phyloP scores from a whole-genome alignment of 2,888 invertebrate species.

The Hydriomena furcata region DNA sequence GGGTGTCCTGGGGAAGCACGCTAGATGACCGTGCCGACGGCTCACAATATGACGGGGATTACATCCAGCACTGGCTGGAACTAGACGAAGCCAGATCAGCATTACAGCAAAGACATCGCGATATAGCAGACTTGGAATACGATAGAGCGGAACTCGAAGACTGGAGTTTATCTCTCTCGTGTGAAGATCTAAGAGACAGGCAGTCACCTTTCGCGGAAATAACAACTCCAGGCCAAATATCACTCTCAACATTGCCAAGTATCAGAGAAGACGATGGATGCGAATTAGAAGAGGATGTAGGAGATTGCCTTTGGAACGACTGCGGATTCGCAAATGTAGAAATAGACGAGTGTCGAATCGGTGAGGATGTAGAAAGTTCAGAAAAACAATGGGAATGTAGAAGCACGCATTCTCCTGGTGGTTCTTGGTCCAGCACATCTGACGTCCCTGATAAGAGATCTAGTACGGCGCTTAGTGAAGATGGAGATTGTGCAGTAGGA shows the following conservation, averaged over 20 bases:
- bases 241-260: conserved; percentile 86
- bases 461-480: conserved; percentile 87
- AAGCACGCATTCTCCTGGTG: conserved; percentile 83
- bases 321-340: conserved; percentile 88
- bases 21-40: conserved; percentile 83
- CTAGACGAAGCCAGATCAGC: conserved; percentile 88
- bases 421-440: conserved; percentile 84
- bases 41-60: conserved; percentile 87
- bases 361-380: conserved; percentile 69
- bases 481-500: conserved; percentile 87
- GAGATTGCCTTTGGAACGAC: conserved; percentile 89
- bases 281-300: conserved; percentile 89
- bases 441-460: conserved; percentile 87
- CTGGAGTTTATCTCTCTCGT: conserved; percentile 90
- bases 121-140: conserved; percentile 88
- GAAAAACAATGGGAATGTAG: conserved; percentile 87
- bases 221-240: conserved; percentile 85
- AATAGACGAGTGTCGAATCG: conserved; percentile 86
- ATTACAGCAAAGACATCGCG: conserved; percentile 86
- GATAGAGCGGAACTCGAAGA: conserved; percentile 90
- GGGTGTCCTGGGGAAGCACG: conserved; percentile 84
- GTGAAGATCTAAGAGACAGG: conserved; percentile 86
- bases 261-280: conserved; percentile 89
- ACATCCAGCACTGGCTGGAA: conserved; percentile 90
- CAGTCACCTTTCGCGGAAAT: conserved; percentile 78